Conservation (phyloP, 1,140 invertebrate species). For the Pogonomyrmex californicus region DNA sequence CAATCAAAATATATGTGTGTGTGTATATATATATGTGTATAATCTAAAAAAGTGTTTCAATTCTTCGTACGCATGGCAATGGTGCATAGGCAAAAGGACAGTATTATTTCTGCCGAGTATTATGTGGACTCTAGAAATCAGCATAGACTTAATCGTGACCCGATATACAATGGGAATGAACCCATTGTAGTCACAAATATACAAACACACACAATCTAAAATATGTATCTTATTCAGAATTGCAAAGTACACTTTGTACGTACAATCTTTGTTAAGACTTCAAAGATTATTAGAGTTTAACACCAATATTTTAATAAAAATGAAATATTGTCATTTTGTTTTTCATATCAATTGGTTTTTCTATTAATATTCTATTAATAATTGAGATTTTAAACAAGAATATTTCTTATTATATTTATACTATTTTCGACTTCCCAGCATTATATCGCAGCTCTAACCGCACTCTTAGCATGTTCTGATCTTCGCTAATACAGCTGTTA, state of each 20-base stretch:
- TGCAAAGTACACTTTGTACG: constrained; percentile 48
- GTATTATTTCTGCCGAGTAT: constrained; percentile 7
- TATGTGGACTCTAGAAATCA: constrained; percentile 36
- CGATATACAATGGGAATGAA: constrained; percentile 51
- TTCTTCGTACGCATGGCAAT: not conserved
- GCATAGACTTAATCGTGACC: constrained; percentile 69
- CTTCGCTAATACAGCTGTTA: constrained; percentile 2
- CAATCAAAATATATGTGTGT: not conserved
- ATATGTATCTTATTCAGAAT: constrained; percentile 59
- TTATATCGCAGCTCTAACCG: constrained; percentile 5
- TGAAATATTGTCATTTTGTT: not conserved
- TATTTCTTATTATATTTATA: not conserved
- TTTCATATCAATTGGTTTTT: not conserved
- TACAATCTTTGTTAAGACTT: constrained; percentile 45
- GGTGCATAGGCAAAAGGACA: not conserved
- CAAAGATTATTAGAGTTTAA: not conserved
- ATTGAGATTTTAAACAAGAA: not conserved
- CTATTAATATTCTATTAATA: not conserved
- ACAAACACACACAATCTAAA: constrained; percentile 42
- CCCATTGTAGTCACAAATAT: constrained; percentile 66
- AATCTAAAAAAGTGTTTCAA: not conserved
- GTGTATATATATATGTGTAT: not conserved
- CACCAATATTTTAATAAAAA: not conserved
- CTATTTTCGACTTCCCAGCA: not conserved
- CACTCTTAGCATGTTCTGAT: not conserved